phyloP scores from a whole-genome alignment of 2,113 vertebrate genomes.

The Lampris megalopsis region DNA sequence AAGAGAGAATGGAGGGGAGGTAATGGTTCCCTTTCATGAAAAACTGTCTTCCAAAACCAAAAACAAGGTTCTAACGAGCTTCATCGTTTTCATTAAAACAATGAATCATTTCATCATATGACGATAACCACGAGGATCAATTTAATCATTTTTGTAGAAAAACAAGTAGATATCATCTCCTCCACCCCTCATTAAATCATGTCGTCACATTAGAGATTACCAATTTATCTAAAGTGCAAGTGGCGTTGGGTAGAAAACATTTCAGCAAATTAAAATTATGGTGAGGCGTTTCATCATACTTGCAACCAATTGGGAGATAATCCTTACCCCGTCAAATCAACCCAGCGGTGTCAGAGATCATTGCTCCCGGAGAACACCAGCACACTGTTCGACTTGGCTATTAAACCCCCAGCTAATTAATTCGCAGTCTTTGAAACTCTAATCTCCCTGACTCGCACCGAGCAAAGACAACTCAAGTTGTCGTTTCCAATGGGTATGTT shows the following conservation, averaged over 20 bases:
- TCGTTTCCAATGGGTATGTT: conserved; percentile 39
- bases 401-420: conserved; percentile 36
- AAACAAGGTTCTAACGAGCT: too few species aligned
- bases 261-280: background rate
- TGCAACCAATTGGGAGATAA: background rate
- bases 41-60: too few species aligned
- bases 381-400: background rate
- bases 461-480: conserved; percentile 25
- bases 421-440: conserved; percentile 39
- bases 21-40: too few species aligned
- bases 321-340: background rate
- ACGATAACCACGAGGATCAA: background rate
- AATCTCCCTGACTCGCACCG: conserved; percentile 14
- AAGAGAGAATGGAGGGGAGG: too few species aligned
- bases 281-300: background rate
- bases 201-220: background rate
- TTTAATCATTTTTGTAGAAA: background rate
- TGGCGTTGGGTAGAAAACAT: background rate
- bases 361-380: background rate
- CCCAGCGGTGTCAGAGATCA: background rate
- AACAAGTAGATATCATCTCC: background rate
- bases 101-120: too few species aligned
- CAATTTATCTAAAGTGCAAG: conserved; percentile 1
- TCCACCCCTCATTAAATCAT: background rate
- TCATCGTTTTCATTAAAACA: too few species aligned